A percentile compares a stretch with the other conserved stretches of the same genome.
phyloP scores from a whole-genome alignment of 2,797 vertebrate genomes.

The Acipenser transmontanus region DNA sequence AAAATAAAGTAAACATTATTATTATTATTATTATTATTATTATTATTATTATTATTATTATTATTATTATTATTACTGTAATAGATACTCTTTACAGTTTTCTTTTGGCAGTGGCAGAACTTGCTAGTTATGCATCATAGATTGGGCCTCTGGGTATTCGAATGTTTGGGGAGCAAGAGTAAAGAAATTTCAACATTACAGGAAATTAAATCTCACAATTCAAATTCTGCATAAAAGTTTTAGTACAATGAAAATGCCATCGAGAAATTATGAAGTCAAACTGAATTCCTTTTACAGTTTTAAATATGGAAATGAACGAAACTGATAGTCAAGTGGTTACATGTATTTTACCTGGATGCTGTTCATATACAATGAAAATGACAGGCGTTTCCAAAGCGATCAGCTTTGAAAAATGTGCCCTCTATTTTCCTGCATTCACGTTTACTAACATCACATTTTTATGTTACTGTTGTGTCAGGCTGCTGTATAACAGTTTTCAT shows the following conservation, averaged over 20 bases:
- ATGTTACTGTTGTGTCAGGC: constrained; percentile 10
- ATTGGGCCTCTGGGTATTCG: constrained; percentile 77
- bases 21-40: too few species aligned
- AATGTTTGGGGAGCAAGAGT: constrained; percentile 75
- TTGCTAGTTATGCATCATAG: constrained; percentile 86
- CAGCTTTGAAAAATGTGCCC: constrained; percentile 7
- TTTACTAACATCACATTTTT: constrained; percentile 22
- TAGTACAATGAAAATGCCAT: constrained; percentile 91
- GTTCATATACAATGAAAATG: not conserved
- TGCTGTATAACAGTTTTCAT: constrained; percentile 7
- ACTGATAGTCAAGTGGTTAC: constrained; percentile 59
- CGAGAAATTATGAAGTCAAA: constrained; percentile 91
- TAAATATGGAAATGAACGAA: constrained; percentile 81
- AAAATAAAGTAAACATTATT: too few species aligned
- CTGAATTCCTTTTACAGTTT: constrained; percentile 78
- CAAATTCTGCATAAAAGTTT: constrained; percentile 89
- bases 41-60: too few species aligned
- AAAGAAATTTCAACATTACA: constrained; percentile 96
- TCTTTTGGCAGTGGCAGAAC: constrained; percentile 72
- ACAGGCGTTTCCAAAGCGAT: not conserved
- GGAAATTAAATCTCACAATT: constrained; percentile 98
- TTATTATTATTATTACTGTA: constrained; percentile 61
- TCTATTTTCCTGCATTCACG: constrained; percentile 5
- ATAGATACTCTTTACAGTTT: constrained; percentile 59
- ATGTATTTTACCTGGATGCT: constrained; percentile 31